phyloP scores from a whole-genome alignment of 2,797 vertebrate genomes.

The Natrix natrix region DNA sequence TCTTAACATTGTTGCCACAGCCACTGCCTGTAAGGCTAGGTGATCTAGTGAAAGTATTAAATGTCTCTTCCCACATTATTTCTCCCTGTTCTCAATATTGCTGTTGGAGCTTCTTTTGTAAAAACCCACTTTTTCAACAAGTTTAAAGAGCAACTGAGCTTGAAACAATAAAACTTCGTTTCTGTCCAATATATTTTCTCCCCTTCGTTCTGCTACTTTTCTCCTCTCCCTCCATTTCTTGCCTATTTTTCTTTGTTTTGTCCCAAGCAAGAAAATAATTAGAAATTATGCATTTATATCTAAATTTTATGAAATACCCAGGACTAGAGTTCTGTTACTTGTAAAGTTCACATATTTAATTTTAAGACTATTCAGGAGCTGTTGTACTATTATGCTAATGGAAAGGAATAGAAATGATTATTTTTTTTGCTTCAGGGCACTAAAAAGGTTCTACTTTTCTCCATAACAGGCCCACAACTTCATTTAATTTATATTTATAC shows the following conservation, averaged over 20 bases:
- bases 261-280: constrained; percentile 23
- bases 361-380: constrained; percentile 54
- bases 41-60: constrained; percentile 47
- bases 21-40: constrained; percentile 56
- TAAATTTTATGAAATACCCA: constrained; percentile 64
- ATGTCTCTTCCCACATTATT: constrained; percentile 56
- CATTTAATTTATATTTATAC: constrained; percentile 14
- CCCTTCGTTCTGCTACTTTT: neutral
- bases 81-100: constrained; percentile 52
- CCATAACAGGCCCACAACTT: constrained; percentile 15
- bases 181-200: constrained; percentile 12
- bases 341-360: constrained; percentile 67
- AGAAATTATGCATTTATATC: constrained; percentile 61
- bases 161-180: constrained; percentile 53
- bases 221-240: neutral
- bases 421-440: constrained; percentile 17
- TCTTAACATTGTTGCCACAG: constrained; percentile 55
- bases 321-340: constrained; percentile 54
- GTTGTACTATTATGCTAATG: constrained; percentile 33
- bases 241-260: constrained; percentile 4
- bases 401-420: neutral
- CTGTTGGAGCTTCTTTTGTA: constrained; percentile 52
- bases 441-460: constrained; percentile 37
- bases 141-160: constrained; percentile 55
- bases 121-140: constrained; percentile 63